phyloP scores from a whole-genome alignment of 2,797 vertebrate genomes.

The Meda fulgida region DNA sequence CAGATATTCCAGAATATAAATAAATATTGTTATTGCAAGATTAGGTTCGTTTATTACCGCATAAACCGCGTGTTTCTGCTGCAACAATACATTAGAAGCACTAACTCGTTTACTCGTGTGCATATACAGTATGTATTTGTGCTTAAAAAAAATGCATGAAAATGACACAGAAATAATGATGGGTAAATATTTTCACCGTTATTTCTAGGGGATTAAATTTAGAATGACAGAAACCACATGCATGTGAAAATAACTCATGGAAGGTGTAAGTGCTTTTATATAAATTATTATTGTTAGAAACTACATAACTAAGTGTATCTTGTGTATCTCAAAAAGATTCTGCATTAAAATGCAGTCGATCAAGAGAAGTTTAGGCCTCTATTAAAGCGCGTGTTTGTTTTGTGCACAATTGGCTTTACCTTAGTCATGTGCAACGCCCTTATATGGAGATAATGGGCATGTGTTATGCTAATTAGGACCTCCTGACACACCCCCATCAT shows the following conservation, averaged over 20 bases:
- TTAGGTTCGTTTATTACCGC: too few relatives aligned
- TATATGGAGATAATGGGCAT: neutral
- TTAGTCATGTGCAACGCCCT: neutral
- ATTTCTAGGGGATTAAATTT: neutral
- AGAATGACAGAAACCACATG: neutral
- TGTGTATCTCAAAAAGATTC: neutral
- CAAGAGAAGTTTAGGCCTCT: neutral
- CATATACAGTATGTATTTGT: neutral
- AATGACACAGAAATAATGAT: neutral
- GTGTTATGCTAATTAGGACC: neutral
- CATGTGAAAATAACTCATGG: neutral
- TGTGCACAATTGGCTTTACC: neutral
- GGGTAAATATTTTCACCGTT: neutral
- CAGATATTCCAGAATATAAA: too few relatives aligned
- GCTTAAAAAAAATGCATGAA: neutral
- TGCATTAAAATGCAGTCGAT: neutral
- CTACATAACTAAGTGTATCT: neutral
- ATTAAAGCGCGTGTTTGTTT: neutral
- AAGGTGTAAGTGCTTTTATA: neutral
- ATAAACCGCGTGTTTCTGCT: too few relatives aligned
- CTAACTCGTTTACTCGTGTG: neutral
- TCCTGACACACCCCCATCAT: neutral
- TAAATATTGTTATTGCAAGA: too few relatives aligned
- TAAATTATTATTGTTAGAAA: neutral
- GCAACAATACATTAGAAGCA: too few relatives aligned